These are phyloP conservation scores for Epinephelus fuscoguttatus DNA, from an alignment of 2,113 vertebrate species.

Conservation along the genomic window DNA sequence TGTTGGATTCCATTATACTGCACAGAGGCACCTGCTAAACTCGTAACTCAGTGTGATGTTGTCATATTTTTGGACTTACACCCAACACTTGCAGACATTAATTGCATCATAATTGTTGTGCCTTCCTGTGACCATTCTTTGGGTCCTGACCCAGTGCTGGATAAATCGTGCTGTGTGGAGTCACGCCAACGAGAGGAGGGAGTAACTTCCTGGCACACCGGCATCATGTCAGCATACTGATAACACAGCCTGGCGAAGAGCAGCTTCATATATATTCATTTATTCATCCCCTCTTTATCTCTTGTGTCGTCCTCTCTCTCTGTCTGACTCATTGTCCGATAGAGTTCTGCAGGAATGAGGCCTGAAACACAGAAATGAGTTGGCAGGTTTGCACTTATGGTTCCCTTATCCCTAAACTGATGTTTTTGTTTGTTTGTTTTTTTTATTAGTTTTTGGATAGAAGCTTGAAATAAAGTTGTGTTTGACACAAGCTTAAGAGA, in stretches of 20 bases:
- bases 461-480: no score
- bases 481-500: no score
- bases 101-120: conserved; percentile 19
- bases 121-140: conserved; percentile 8
- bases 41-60: neutral
- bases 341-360: no score
- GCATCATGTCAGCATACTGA: conserved; percentile 59
- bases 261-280: conserved; percentile 66
- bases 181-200: conserved; percentile 4
- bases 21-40: neutral
- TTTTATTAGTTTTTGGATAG: no score
- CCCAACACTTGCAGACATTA: neutral
- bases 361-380: no score
- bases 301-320: conserved; percentile 22
- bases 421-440: no score
- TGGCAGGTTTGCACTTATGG: no score
- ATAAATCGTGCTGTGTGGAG: conserved; percentile 22
- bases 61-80: neutral
- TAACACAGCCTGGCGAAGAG: conserved; percentile 40
- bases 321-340: conserved; percentile 9
- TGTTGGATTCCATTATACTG: neutral
- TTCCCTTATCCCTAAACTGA: no score
- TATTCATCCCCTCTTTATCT: conserved; percentile 43
- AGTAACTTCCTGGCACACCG: conserved; percentile 27
- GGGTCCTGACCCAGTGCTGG: conserved; percentile 26